Percentiles rank a stretch among this genome's conserved stretches.
These are phyloP conservation scores for Hydrolagus colliei DNA, from an alignment of 2,797 vertebrate species.

Conservation along the genomic window DNA sequence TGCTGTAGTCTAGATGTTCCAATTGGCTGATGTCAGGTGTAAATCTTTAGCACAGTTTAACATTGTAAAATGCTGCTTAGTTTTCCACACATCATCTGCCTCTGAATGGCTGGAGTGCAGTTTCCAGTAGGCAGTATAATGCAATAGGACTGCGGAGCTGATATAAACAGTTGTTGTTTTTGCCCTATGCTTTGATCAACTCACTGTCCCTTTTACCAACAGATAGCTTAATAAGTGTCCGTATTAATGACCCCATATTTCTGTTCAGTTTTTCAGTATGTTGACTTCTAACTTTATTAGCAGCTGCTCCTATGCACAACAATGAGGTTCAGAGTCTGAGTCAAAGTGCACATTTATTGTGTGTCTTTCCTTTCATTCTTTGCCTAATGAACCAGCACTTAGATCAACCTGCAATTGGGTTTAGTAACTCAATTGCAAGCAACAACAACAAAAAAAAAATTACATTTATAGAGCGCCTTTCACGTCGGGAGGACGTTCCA, in stretches of 20 bases:
- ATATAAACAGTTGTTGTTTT: constrained; percentile 6
- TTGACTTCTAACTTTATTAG: neutral
- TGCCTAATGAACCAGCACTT: neutral
- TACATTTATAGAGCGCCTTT: too few relatives aligned
- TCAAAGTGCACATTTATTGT: neutral
- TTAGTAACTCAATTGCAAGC: too few relatives aligned
- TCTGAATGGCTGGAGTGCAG: constrained; percentile 6
- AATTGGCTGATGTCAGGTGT: constrained; percentile 13
- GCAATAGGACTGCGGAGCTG: neutral
- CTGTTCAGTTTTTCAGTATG: neutral
- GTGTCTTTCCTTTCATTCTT: neutral
- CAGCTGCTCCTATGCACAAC: neutral
- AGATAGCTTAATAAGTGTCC: neutral
- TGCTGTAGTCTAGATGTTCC: constrained; percentile 14
- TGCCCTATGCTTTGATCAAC: constrained; percentile 10
- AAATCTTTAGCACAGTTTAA: constrained; percentile 1
- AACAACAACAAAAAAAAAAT: too few relatives aligned
- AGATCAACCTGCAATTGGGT: neutral
- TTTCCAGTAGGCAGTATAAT: neutral
- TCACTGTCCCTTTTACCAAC: neutral
- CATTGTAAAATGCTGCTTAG: constrained; percentile 5
- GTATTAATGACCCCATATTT: constrained; percentile 12
- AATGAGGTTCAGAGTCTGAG: neutral
- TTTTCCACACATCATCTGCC: constrained; percentile 2
- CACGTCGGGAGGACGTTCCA: too few relatives aligned